Conservation (phyloP, 2,113 vertebrate species). For the Axis porcinus region DNA sequence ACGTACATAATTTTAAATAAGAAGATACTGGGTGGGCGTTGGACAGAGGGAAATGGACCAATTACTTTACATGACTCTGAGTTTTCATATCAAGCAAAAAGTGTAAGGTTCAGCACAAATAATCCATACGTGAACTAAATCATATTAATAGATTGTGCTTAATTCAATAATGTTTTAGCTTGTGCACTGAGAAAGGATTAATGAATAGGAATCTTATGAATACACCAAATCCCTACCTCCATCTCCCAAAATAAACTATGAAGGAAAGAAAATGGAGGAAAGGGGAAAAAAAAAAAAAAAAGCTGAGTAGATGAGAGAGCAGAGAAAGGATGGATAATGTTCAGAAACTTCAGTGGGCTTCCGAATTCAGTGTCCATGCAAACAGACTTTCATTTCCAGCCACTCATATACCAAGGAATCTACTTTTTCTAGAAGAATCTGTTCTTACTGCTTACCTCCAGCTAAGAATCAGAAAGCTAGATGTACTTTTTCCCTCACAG, state of each 20-base stretch:
- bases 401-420: background rate
- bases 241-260: background rate
- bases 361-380: background rate
- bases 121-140: background rate
- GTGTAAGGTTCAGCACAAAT: background rate
- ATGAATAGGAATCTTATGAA: background rate
- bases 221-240: background rate
- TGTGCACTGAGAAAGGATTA: background rate
- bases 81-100: background rate
- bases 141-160: background rate
- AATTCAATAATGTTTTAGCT: background rate
- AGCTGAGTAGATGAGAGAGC: background rate
- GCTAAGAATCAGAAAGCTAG: background rate
- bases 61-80: background rate
- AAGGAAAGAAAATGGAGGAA: background rate
- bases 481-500: background rate
- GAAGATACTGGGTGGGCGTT: background rate
- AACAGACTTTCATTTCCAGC: background rate
- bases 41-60: background rate
- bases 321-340: background rate
- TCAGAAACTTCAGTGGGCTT: background rate
- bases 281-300: background rate
- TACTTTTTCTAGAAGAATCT: background rate
- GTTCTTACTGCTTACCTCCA: background rate
- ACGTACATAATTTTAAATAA: background rate